These are phyloP conservation scores for Athene cunicularia DNA, from an alignment of 2,113 vertebrate genomes.

Conservation along the genomic window DNA sequence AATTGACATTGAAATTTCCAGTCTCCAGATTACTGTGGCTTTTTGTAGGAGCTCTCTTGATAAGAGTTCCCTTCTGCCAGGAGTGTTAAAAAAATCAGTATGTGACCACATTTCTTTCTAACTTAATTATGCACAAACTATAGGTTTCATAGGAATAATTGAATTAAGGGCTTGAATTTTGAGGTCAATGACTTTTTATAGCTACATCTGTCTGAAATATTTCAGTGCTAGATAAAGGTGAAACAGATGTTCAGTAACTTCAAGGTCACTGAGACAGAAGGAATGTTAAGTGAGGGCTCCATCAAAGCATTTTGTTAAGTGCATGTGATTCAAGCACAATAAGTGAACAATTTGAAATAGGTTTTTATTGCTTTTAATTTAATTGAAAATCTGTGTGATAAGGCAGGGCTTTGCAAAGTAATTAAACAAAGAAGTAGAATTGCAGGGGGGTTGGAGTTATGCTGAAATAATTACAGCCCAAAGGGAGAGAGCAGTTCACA, in stretches of 20 bases:
- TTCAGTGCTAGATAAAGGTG: conserved; percentile 9
- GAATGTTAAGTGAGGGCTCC: conserved; percentile 27
- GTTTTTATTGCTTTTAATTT: conserved; percentile 48
- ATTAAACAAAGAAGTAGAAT: not conserved
- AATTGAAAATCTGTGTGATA: conserved; percentile 30
- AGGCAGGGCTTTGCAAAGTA: not conserved
- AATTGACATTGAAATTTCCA: conserved; percentile 21
- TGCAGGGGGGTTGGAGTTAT: not conserved
- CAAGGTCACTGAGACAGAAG: conserved; percentile 61
- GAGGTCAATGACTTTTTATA: conserved; percentile 62
- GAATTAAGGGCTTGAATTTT: conserved; percentile 60
- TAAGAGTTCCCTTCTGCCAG: not conserved
- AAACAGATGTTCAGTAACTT: conserved; percentile 64
- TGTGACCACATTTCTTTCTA: not conserved
- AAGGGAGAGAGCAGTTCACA: not conserved
- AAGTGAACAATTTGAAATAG: conserved; percentile 20
- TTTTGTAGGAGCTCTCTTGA: not conserved
- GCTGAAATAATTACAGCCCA: not conserved
- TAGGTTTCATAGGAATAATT: conserved; percentile 62
- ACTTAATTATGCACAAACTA: conserved; percentile 53
- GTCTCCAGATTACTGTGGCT: not conserved
- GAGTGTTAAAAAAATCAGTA: conserved; percentile 5
- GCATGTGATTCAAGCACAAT: conserved; percentile 13
- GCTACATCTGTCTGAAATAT: conserved; percentile 57
- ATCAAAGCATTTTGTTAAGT: conserved; percentile 24